Percentiles rank a stretch among this genome's conserved stretches.
Conservation (phyloP, 2,113 vertebrate genomes). For the Pseudolaguvia tuberculata region DNA sequence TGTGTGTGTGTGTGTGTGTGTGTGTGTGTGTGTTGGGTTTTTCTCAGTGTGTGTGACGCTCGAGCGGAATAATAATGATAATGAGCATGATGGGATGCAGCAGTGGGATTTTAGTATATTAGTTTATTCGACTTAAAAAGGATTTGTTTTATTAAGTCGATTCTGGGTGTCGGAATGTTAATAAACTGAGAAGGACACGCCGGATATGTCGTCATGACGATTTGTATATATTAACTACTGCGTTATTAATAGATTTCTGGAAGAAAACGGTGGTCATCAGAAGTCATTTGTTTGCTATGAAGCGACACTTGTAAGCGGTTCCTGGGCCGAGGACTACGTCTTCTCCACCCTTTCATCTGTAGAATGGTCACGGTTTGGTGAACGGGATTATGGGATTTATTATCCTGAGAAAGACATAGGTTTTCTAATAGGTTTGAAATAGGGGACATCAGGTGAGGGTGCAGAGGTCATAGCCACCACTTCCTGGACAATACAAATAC, state of each 20-base stretch:
- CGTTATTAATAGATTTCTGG: no score
- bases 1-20: background rate
- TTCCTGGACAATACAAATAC: background rate
- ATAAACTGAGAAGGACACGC: slow-evolving; percentile 6
- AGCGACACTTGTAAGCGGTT: background rate
- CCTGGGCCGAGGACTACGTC: no score
- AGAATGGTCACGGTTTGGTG: background rate
- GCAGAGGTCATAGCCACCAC: background rate
- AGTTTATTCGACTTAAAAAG: slow-evolving; percentile 16
- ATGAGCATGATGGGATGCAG: background rate
- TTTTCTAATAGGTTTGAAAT: background rate
- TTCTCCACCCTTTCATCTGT: background rate
- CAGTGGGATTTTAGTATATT: slow-evolving; percentile 6
- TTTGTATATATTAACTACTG: no score
- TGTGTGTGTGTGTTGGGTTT: no score
- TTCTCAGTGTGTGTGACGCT: no score
- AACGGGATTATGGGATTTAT: slow-evolving; percentile 11
- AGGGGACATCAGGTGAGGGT: no score
- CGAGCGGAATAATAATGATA: background rate
- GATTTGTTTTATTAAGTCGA: no score
- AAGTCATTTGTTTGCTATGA: background rate
- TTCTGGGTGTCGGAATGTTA: slow-evolving; percentile 15
- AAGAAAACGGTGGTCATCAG: no score
- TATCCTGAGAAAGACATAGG: background rate
- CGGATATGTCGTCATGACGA: background rate